Evolutionary conservation across 1,140 invertebrate genomes (phyloP), one percentile per base, ranked within the genome.

Genomic region (Diachasmimorpha longicaudata): DNA sequence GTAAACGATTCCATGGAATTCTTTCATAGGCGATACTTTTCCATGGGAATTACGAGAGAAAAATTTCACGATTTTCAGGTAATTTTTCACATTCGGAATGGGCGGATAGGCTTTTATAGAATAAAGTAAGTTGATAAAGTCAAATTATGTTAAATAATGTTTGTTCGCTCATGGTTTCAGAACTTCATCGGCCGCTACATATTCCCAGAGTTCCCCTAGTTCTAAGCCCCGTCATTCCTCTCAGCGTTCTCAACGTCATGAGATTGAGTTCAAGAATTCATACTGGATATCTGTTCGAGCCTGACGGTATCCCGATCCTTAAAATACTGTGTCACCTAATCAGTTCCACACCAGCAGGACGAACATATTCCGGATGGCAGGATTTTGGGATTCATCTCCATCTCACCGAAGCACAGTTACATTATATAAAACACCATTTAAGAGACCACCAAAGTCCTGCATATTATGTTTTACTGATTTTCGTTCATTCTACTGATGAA

Each of bases 341-440:
- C 37, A 85, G 85, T 55, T 79, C 82, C 11, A 85, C 83, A 23
- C 79, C 82, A 6, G 79, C 81, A 55, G 84, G 83, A 9, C 85
- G 85, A 76, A 70, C 72, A 11, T 85, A 85, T 14, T 76, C 72
- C 14, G 83, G 83, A n/a, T 85, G 84, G 85, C 79, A 85, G 74
- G 84, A 83, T 42, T 85, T 86, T 74, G 85, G 79, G 68, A 67
- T 76, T 8, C 63, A 79, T n/a, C 74, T 85, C 44, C 81, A 81
- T n/a, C 68, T 85, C 10, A 78, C 81, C 21, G 76, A 75, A 66
- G 84, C 85, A 69, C 84, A 85, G 78, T 84, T 85, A 78, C 79
- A 85, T 81, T 85, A 81, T 23, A 86, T 86, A 78, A 83, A 85
- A 69, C 82, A 85, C 72, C 76, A 85, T 58, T 85, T 85, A 70